Base-by-base conservation (phyloP, 2,888 invertebrate species). In the Drosophila percnosoma region DNA sequence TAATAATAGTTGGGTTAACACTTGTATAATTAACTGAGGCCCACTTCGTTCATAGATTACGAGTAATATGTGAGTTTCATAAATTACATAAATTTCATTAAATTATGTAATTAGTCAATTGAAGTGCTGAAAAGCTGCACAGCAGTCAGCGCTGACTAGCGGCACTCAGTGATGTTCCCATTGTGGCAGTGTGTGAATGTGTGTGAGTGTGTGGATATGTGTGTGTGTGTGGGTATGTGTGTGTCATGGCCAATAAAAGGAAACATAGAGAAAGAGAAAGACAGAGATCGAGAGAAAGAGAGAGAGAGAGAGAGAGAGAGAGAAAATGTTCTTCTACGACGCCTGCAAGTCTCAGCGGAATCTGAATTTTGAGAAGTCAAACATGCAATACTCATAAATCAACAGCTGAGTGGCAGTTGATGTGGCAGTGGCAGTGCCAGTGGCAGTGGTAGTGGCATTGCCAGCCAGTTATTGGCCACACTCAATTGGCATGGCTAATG, bases 401-500 rank as follows among this genome's bases (percentile, higher is more conserved):
- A 86, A 74, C 63, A 68, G 24, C 49, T 52, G 55, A 54, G 55
- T 60, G 66, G 66, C 75, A 60, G 55, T 65, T 57, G 64, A 49
- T 59, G 62, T 71, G 60, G 61, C 65, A 48, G 73, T 52, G 38
- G 73, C 61, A 53, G 64, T 52, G 61, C 68, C 71, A 49, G 42
- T 52, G 61, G 72, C 71, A 49, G 48, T 64, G 52, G 51, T 36
- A 34, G 58, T 75, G 49, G 57, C 68, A 68, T 55, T 54, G 54
- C 54, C 53, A 31, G 68, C 48, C 36, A 61, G 73, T 62, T 73
- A 73, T 52, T 68, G 71, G 75, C 68, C 72, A 84, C 72, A 84
- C 70, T 82, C 89, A 89, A 89, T 89, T 84, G 88, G 87, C 90
- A 89, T 89, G 88, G 83, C 82, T 89, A 90, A 89, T 89, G 89